Conservation (phyloP, 1,140 invertebrate genomes). For the Ditylenchus dipsaci region DNA sequence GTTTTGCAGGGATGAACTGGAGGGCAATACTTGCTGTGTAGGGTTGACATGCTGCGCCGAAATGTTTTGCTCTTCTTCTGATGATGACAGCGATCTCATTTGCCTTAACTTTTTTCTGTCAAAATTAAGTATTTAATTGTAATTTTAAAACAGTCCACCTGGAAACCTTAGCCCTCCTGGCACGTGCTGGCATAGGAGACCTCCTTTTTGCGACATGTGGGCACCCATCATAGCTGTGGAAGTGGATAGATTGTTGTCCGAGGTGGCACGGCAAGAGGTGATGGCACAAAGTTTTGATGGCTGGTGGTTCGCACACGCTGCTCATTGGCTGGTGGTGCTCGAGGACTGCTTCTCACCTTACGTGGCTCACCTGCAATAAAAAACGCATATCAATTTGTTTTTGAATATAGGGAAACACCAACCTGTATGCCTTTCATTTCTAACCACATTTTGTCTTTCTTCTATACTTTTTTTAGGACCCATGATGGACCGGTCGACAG, state of each 20-base stretch:
- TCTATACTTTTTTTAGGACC: not conserved
- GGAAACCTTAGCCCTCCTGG: not conserved
- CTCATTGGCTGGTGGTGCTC: not conserved
- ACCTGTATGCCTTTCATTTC: not conserved
- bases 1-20: slow-evolving; percentile 16
- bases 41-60: slow-evolving; percentile 5
- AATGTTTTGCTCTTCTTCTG: slow-evolving; percentile 35
- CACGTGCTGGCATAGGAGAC: slow-evolving; percentile 2
- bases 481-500: not conserved
- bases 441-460: not conserved
- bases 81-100: slow-evolving; percentile 39
- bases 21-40: slow-evolving; percentile 16
- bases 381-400: not conserved
- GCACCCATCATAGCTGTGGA: not conserved
- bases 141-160: not conserved
- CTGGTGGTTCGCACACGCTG: not conserved
- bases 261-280: slow-evolving; percentile 1
- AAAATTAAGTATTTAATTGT: not conserved
- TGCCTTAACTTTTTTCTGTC: slow-evolving; percentile 17
- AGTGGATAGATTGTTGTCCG: not conserved
- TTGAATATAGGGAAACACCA: too few species aligned
- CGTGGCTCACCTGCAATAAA: not conserved
- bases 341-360: not conserved
- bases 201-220: not conserved
- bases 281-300: not conserved